Evolutionary conservation across 1,140 invertebrate species (phyloP).

Genomic region (Megathymus violae): DNA sequence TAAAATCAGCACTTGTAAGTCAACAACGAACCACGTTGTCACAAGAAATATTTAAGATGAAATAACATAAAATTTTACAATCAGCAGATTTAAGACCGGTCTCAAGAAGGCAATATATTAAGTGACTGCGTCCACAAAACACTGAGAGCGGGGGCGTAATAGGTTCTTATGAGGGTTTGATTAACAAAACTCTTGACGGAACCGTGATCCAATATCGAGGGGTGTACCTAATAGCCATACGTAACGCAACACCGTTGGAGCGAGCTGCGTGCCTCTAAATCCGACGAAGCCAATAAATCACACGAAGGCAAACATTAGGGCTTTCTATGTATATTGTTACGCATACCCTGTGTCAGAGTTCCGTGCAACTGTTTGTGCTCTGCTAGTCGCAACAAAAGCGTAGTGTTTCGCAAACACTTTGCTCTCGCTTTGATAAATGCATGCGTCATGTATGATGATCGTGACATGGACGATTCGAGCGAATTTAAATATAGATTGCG

Average conservation of each 20-base stretch:
- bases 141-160: slow-evolving; percentile 20
- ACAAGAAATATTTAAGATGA: slow-evolving; percentile 4
- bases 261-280: slow-evolving; percentile 70
- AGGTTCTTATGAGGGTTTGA: slow-evolving; percentile 49
- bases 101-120: slow-evolving; percentile 23
- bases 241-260: slow-evolving; percentile 65
- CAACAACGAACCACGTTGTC: too few species aligned
- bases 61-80: background rate
- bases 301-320: slow-evolving; percentile 76
- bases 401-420: slow-evolving; percentile 62
- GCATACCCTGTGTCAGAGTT: too few species aligned
- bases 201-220: slow-evolving; percentile 56
- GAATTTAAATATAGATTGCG: slow-evolving; percentile 27
- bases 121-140: slow-evolving; percentile 31
- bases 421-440: slow-evolving; percentile 34
- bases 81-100: background rate
- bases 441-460: slow-evolving; percentile 36
- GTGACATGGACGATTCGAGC: slow-evolving; percentile 22
- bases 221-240: slow-evolving; percentile 61
- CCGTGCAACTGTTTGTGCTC: slow-evolving; percentile 41
- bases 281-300: slow-evolving; percentile 78
- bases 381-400: slow-evolving; percentile 45
- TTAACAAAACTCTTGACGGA: slow-evolving; percentile 59
- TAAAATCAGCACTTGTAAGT: too few species aligned
- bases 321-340: slow-evolving; percentile 71